A percentile compares a stretch with the other conserved stretches of the same genome.
These are phyloP conservation scores for Clusia tigrina DNA, from an alignment of 2,888 invertebrate genomes.

Conservation along the genomic window DNA sequence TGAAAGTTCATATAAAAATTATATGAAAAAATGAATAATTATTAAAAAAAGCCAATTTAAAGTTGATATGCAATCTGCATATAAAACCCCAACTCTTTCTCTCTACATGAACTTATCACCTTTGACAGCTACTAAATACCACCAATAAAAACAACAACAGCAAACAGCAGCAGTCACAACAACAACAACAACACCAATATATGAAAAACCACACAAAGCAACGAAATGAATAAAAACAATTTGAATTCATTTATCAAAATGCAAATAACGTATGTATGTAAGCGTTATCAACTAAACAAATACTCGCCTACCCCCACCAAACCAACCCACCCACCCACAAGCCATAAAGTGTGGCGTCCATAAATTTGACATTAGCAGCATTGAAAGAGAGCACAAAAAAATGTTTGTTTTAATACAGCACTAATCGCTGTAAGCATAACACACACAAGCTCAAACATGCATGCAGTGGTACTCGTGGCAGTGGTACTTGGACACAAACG, in stretches of 20 bases:
- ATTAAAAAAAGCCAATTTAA: no score
- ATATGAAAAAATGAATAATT: no score
- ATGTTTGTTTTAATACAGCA: no score
- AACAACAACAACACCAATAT: background rate
- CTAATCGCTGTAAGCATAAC: no score
- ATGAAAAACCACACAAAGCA: background rate
- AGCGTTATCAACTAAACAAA: constrained; percentile 22
- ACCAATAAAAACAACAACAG: background rate
- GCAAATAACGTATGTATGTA: constrained; percentile 23
- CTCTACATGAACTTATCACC: background rate
- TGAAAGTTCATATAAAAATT: no score
- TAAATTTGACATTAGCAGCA: background rate
- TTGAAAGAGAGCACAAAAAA: background rate
- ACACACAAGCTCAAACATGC: no score
- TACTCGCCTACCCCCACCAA: background rate
- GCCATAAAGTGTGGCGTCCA: constrained; percentile 9
- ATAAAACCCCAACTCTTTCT: background rate
- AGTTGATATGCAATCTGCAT: background rate
- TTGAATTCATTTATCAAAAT: constrained; percentile 26
- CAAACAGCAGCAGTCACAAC: background rate
- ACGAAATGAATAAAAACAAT: constrained; percentile 9
- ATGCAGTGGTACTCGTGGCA: no score
- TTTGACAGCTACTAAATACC: background rate
- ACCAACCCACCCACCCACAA: constrained; percentile 6
- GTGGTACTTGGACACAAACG: no score